phyloP scores from a whole-genome alignment of 2,797 vertebrate genomes.

The Hippopotamyrus pictus region DNA sequence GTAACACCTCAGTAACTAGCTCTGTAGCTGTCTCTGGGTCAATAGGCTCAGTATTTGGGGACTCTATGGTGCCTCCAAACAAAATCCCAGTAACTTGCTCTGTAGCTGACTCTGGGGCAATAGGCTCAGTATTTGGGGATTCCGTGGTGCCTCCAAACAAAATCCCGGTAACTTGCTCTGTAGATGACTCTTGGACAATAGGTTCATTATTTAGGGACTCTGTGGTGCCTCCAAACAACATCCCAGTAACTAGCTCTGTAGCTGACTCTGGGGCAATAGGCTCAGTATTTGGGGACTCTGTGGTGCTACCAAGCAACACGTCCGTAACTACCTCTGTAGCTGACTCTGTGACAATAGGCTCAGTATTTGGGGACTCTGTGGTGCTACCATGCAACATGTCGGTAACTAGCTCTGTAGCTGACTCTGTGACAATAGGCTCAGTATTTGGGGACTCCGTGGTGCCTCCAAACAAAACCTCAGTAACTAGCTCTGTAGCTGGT shows the following conservation, averaged over 20 bases:
- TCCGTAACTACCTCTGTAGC: background rate
- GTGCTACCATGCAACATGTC: rapidly evolving
- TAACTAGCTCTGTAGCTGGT: too few species aligned
- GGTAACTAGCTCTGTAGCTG: background rate
- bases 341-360: background rate
- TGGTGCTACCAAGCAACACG: background rate
- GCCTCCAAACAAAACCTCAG: too few species aligned
- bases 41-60: background rate
- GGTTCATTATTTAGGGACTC: too few species aligned
- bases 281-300: background rate
- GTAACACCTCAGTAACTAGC: background rate
- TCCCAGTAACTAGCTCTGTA: background rate
- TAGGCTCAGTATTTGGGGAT: background rate
- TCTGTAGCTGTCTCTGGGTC: background rate
- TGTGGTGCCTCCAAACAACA: too few species aligned
- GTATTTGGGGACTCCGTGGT: too few species aligned
- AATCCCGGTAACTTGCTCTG: background rate
- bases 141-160: background rate
- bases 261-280: background rate
- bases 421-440: background rate
- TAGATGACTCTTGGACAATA: background rate
- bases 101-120: background rate
- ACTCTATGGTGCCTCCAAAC: too few species aligned
- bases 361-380: background rate
- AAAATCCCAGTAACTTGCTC: too few species aligned